A percentile compares a stretch with the other conserved stretches of the same genome.
Evolutionary conservation across 2,888 invertebrate species (phyloP).

Genomic region (Cyrtodaria siliqua): DNA sequence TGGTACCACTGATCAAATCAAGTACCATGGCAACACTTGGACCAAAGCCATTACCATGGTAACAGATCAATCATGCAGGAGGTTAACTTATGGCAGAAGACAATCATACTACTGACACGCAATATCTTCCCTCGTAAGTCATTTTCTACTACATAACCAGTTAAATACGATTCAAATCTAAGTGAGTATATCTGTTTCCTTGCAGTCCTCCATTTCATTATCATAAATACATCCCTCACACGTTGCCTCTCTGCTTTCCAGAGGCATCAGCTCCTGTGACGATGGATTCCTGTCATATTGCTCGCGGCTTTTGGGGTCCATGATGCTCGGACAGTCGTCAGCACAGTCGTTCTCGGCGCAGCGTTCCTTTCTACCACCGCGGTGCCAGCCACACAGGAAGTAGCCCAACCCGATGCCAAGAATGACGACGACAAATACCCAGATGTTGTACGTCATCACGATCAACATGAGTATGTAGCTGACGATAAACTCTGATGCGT

Average conservation of each 20-base stretch:
- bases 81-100: no score
- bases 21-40: no score
- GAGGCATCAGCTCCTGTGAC: constrained; percentile 58
- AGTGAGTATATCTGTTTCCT: constrained; percentile 37
- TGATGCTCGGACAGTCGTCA: constrained; percentile 32
- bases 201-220: constrained; percentile 8
- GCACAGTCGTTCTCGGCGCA: constrained; percentile 19
- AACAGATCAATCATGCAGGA: no score
- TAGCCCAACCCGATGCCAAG: constrained; percentile 56
- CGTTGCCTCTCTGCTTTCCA: constrained; percentile 11
- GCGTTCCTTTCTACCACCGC: constrained; percentile 20
- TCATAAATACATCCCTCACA: constrained; percentile 23
- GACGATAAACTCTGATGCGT: constrained; percentile 63
- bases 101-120: no score
- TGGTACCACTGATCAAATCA: no score
- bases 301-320: constrained; percentile 11
- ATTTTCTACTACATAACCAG: no score
- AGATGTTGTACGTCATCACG: constrained; percentile 72
- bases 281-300: constrained; percentile 37
- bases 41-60: no score
- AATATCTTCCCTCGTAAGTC: no score
- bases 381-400: constrained; percentile 59
- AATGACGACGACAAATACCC: constrained; percentile 65
- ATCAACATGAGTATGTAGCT: constrained; percentile 70
- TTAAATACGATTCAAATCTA: no score